These are phyloP conservation scores for Rhagonycha lutea DNA, from an alignment of 2,888 invertebrate genomes.

Conservation along the genomic window DNA sequence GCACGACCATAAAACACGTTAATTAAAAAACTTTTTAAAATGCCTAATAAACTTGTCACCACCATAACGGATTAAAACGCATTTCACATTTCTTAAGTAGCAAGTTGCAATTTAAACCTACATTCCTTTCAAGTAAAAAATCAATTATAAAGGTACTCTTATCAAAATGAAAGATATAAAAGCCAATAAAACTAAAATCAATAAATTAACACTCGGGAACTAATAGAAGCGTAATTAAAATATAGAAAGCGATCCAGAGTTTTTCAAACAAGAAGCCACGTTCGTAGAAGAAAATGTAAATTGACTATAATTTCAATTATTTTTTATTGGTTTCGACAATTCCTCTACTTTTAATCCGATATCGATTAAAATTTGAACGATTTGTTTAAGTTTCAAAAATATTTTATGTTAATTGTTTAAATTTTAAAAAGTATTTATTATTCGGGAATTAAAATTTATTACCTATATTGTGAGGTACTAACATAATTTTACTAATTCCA, in stretches of 20 bases:
- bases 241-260: not conserved
- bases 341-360: not conserved
- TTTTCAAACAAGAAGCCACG: not conserved
- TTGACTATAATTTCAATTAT: not conserved
- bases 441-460: not conserved
- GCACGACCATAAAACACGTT: not conserved
- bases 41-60: not conserved
- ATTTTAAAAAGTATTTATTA: not conserved
- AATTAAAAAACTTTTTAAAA: not conserved
- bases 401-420: not conserved
- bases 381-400: not conserved
- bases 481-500: conserved; percentile 36
- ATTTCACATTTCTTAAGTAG: not conserved
- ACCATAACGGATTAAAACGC: not conserved
- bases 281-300: not conserved
- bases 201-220: not conserved
- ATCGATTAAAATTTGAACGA: not conserved
- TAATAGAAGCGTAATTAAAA: not conserved
- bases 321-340: not conserved
- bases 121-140: not conserved
- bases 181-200: not conserved
- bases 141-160: not conserved
- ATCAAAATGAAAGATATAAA: not conserved
- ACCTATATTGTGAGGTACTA: conserved; percentile 1
- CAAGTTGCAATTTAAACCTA: not conserved